Evolutionary conservation across 2,797 vertebrate species (phyloP), one percentile per base, ranked within the genome.

Genomic region (Menidia menidia): DNA sequence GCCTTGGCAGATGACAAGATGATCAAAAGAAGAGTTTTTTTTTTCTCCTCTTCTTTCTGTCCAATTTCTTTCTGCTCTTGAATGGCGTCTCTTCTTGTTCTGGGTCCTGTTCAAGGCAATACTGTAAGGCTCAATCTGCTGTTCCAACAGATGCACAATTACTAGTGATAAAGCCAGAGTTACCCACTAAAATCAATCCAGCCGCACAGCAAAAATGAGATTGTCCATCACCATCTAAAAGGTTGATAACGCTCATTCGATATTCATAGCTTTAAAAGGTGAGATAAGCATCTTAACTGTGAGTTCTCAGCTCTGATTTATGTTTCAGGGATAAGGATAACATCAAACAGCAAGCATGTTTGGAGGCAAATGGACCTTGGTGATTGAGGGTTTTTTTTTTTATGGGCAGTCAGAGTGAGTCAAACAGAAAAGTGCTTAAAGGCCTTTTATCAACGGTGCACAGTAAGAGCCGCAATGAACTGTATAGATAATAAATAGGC

Each of bases 391-490:
- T 31, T 39, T 55, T 75, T 25, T 75, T 25, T 87, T 86, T 85
- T 77, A 71, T 73, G 69, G 77, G 80, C 67, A 47, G 62, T 57
- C 63, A 55, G 57, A 66, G 48, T 57, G 73, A 82, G 71, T 55
- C 48, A 30, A 52, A 63, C 18, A 25, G 25, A 13, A n/a, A 32
- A 58, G 39, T 13, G 41, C 73, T 62, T 33, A 11, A 61, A 72
- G 75, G 82, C 61, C 35, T 62, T 80, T 59, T 64, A 75, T 87
- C 78, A 77, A 86, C 73, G 59, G 74, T 14, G 68, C 81, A 60
- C 78, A 81, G 66, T 86, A 67, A 60, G 56, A 65, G 69, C 74
- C 72, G 84, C 91, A 88, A 92, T 93, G 90, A 84, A 80, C 87
- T 71, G 18, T 89, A 68, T 48, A 4, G 48, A 51, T 25, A 25